phyloP scores from a whole-genome alignment of 1,140 invertebrate genomes.

The Drosophila malerkotliana region DNA sequence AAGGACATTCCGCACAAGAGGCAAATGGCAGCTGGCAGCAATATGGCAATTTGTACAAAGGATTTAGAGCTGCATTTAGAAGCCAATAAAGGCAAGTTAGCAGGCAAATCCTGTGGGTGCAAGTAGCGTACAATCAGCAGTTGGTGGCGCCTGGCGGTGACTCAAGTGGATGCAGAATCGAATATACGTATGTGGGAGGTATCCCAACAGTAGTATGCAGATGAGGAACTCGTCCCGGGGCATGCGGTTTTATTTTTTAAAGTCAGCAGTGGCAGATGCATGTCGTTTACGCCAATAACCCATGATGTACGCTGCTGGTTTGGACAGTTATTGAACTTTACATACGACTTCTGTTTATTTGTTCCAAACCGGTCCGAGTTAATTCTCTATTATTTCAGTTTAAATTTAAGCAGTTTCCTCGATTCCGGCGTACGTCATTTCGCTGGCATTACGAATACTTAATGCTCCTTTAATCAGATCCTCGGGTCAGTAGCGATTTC shows the following conservation, averaged over 20 bases:
- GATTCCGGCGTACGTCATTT: conserved; percentile 15
- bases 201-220: background rate
- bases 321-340: conserved; percentile 3
- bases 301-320: background rate
- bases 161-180: conserved; percentile 32
- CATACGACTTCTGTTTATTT: conserved; percentile 1
- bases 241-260: conserved; percentile 2
- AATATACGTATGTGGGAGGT: background rate
- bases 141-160: conserved; percentile 29
- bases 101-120: conserved; percentile 48
- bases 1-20: conserved; percentile 37
- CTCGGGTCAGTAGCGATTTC: conserved; percentile 8
- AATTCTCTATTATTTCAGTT: background rate
- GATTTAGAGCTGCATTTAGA: conserved; percentile 77
- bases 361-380: background rate
- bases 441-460: conserved; percentile 41
- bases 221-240: conserved; percentile 1
- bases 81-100: conserved; percentile 76
- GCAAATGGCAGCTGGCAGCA: conserved; percentile 25
- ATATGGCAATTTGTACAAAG: conserved; percentile 77
- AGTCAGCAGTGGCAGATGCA: conserved; percentile 6
- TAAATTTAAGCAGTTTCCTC: background rate
- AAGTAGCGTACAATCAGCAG: conserved; percentile 37
- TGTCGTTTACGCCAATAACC: conserved; percentile 3
- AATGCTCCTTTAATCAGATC: conserved; percentile 37